These are phyloP conservation scores for Solenodon paradoxus DNA, from an alignment of 2,113 vertebrate genomes.

Conservation along the genomic window DNA sequence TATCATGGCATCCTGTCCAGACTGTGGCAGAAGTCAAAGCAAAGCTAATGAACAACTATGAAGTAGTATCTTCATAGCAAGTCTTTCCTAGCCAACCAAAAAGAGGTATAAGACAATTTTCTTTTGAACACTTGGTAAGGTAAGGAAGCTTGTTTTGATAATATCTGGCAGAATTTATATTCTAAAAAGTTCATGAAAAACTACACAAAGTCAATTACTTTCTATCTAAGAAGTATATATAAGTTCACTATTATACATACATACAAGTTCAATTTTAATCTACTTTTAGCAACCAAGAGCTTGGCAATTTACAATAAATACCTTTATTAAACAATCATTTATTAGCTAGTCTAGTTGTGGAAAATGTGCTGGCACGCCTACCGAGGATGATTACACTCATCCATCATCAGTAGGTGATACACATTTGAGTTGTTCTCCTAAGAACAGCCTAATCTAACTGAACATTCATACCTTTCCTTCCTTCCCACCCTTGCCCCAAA, in stretches of 20 bases:
- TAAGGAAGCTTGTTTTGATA: slow-evolving; percentile 61
- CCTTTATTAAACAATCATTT: slow-evolving; percentile 31
- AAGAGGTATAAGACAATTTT: slow-evolving; percentile 43
- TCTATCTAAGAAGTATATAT: slow-evolving; percentile 54
- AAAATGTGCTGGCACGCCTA: slow-evolving; percentile 43
- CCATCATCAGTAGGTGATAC: slow-evolving; percentile 39
- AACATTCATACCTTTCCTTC: slow-evolving; percentile 28
- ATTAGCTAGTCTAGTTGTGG: slow-evolving; percentile 47
- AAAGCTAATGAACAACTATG: not conserved
- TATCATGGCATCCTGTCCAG: not conserved
- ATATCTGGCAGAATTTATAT: slow-evolving; percentile 63
- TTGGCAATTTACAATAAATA: slow-evolving; percentile 73
- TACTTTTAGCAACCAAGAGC: slow-evolving; percentile 66
- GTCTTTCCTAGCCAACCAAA: slow-evolving; percentile 46
- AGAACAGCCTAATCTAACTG: slow-evolving; percentile 36
- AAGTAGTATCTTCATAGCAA: slow-evolving; percentile 36
- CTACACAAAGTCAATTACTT: slow-evolving; percentile 59
- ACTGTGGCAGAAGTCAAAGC: slow-evolving; percentile 7
- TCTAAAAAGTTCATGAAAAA: slow-evolving; percentile 58
- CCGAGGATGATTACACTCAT: not conserved
- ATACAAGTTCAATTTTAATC: slow-evolving; percentile 59
- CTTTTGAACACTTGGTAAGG: slow-evolving; percentile 46
- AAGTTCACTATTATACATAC: slow-evolving; percentile 56
- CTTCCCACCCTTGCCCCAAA: not conserved
- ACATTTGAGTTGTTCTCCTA: slow-evolving; percentile 52